Evolutionary conservation across 2,113 vertebrate genomes (phyloP), one percentile per base, ranked within the genome.

Genomic region (Daphoenositta chrysoptera): DNA sequence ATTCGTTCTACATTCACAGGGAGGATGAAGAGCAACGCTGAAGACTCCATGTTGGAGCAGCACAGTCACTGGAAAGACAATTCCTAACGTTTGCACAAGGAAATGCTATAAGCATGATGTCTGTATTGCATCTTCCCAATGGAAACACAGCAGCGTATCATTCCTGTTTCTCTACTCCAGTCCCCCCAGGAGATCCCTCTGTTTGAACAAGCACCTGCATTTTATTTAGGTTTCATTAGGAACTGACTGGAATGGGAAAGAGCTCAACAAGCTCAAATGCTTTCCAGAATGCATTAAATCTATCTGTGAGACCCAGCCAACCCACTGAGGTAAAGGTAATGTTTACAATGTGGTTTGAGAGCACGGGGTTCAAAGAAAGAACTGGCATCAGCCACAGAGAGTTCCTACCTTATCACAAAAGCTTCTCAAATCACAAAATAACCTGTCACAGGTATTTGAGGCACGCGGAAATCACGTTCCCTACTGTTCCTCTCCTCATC

Each of bases 261-360:
- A 82, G 19, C 82, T 65, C 84, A 80, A 85, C 92, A 71, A 85
- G 70, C 68, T 78, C 60, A 93, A 71, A 95, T 24, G 66, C 83
- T 94, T 95, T 87, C 51, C 96, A 83, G 96, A 97, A 96, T 44
- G n/a, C 94, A 91, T 57, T 72, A 75, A 86, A 70, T 72, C 39
- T 14, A 77, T 53, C 70, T 65, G 13, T 72, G 94, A 96, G 94
- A 93, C 71, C 48, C 13, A 58, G 92, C 79, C 97, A 97, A 75
- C 30, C 73, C 77, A 83, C 90, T 80, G 90, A 37, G 26, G 89
- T 42, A 85, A 85, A 87, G 91, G 85, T 56, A 78, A 70, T 4
- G 15, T 87, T 76, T 75, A 93, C 88, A 92, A 28, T 23, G 58
- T 77, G 77, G 81, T 81, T 92, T 86, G 35, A 92, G 90, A 87